These are phyloP conservation scores for Apantesis nais DNA, from an alignment of 2,888 invertebrate genomes.

Conservation along the genomic window DNA sequence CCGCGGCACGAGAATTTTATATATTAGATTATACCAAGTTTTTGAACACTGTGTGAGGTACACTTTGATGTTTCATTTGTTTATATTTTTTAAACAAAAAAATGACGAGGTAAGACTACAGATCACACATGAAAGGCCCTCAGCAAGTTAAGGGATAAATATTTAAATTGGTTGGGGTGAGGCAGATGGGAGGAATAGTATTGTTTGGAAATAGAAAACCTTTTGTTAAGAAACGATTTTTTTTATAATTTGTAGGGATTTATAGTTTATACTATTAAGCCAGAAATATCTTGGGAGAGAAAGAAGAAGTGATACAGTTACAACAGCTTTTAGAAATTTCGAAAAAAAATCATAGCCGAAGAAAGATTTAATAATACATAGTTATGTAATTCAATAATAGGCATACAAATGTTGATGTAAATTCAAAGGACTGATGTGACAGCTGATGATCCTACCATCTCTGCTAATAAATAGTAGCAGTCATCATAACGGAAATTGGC, in stretches of 20 bases:
- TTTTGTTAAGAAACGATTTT: neutral
- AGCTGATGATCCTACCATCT: too few relatives aligned
- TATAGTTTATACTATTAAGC: neutral
- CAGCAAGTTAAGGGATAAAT: constrained; percentile 40
- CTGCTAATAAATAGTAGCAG: too few relatives aligned
- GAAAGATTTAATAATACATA: too few relatives aligned
- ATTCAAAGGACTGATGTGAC: too few relatives aligned
- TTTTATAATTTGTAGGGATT: neutral
- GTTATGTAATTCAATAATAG: too few relatives aligned
- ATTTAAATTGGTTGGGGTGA: constrained; percentile 40
- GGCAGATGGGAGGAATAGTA: constrained; percentile 33
- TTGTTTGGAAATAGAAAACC: constrained; percentile 7
- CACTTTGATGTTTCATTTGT: constrained; percentile 65
- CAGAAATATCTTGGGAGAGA: too few relatives aligned
- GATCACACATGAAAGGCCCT: constrained; percentile 52
- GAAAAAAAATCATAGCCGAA: too few relatives aligned
- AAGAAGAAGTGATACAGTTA: too few relatives aligned
- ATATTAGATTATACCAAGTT: constrained; percentile 21
- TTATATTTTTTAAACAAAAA: constrained; percentile 54
- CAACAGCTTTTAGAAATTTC: too few relatives aligned
- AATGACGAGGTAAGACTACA: constrained; percentile 50
- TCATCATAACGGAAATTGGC: too few relatives aligned
- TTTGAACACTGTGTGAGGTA: constrained; percentile 59
- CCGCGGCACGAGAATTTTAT: too few relatives aligned
- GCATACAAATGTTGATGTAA: too few relatives aligned